Evolutionary conservation across 2,113 vertebrate genomes (phyloP).

Genomic region (Apodemus sylvaticus): DNA sequence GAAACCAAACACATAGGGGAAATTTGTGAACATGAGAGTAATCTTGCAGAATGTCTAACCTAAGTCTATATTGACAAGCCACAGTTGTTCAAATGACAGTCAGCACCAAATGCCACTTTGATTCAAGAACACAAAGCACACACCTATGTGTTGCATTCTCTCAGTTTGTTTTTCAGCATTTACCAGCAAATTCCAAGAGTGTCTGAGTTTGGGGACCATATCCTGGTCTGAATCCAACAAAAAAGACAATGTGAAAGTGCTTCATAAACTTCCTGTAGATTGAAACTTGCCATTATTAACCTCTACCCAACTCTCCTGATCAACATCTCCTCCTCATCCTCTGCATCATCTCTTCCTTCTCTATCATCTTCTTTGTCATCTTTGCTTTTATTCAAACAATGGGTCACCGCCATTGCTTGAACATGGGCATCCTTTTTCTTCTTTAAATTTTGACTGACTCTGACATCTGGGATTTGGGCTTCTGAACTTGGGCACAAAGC

Average conservation of each 20-base stretch:
- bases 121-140: not conserved
- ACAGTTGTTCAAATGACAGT: not conserved
- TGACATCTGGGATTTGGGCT: not conserved
- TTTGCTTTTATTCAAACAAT: not conserved
- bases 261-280: not conserved
- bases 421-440: not conserved
- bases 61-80: not conserved
- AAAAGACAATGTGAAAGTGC: not conserved
- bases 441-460: not conserved
- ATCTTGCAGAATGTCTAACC: not conserved
- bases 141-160: not conserved
- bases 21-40: not conserved
- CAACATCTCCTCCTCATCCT: not conserved
- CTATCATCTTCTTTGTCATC: not conserved
- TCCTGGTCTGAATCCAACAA: not conserved
- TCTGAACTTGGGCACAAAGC: not conserved
- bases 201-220: not conserved
- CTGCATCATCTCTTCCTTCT: not conserved
- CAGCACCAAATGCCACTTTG: not conserved
- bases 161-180: not conserved
- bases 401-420: not conserved
- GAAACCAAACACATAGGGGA: not conserved
- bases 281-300: not conserved
- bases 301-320: not conserved
- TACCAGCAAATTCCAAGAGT: not conserved